Conservation (phyloP, 30 jellyfish, hydroid and myxozoan species). For the Aurelia sp. region DNA sequence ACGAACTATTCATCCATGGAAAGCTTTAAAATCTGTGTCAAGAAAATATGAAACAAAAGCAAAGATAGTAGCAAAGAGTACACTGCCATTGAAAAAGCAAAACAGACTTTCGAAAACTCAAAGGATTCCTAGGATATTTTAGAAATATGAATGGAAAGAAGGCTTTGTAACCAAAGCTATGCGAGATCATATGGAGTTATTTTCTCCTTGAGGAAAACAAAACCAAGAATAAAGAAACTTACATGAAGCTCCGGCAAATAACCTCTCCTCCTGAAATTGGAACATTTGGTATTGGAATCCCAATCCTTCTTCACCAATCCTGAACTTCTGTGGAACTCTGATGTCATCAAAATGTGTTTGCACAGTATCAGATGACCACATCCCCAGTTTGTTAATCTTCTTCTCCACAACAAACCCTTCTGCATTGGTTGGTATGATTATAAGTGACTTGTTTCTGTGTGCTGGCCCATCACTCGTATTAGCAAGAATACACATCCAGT, state of each 20-base stretch:
- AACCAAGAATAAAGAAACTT: slow-evolving; percentile 6
- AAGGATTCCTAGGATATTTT: too few relatives aligned
- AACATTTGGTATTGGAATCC: slow-evolving; percentile 96
- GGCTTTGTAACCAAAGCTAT: too few relatives aligned
- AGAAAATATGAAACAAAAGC: too few relatives aligned
- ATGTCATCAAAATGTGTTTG: slow-evolving; percentile 95
- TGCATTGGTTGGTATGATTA: slow-evolving; percentile 87
- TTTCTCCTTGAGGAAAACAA: background rate
- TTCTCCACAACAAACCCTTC: slow-evolving; percentile 84
- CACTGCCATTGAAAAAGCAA: too few relatives aligned
- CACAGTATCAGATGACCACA: slow-evolving; percentile 97
- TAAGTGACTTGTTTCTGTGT: slow-evolving; percentile 87
- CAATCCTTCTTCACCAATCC: slow-evolving; percentile 98
- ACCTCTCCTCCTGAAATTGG: slow-evolving; percentile 97
- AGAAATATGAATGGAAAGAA: too few relatives aligned
- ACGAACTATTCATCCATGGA: too few relatives aligned
- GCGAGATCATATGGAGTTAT: too few relatives aligned
- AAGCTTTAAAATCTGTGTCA: too few relatives aligned
- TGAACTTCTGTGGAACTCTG: slow-evolving; percentile 93
- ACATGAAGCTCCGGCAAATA: slow-evolving; percentile 86
- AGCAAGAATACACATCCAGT: slow-evolving; percentile 99
- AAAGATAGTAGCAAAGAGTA: too few relatives aligned
- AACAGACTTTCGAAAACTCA: too few relatives aligned
- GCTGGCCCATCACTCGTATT: slow-evolving; percentile 95
- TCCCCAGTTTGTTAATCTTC: slow-evolving; percentile 84